phyloP scores from a whole-genome alignment of 2,797 vertebrate genomes.

The Chelon labrosus region DNA sequence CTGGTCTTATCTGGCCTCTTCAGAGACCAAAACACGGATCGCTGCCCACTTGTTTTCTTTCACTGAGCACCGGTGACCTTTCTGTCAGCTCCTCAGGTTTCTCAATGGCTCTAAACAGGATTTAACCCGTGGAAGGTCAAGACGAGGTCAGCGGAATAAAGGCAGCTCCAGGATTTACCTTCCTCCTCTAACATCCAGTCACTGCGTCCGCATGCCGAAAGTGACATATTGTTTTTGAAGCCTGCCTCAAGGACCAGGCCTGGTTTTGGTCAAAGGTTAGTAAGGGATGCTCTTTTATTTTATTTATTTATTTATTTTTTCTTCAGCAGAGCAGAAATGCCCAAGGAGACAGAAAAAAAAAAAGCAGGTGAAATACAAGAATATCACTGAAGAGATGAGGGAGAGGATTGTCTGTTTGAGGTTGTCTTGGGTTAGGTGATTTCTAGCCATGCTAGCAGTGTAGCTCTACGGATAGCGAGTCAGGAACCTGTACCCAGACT shows the following conservation, averaged over 20 bases:
- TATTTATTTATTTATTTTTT: too few relatives aligned
- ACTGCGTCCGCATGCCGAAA: conserved; percentile 2
- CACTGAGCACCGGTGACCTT: conserved; percentile 39
- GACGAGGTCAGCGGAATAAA: conserved; percentile 70
- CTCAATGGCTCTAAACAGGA: conserved; percentile 51
- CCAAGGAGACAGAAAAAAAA: background rate
- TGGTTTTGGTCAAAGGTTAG: conserved; percentile 13
- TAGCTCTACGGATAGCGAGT: too few relatives aligned
- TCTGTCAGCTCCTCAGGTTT: conserved; percentile 56
- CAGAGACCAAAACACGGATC: conserved; percentile 39
- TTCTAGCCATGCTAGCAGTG: too few relatives aligned
- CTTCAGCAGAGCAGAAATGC: conserved; percentile 20
- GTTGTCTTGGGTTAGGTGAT: background rate
- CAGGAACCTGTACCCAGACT: background rate
- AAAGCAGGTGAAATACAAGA: background rate
- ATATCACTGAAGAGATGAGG: background rate
- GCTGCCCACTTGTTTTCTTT: conserved; percentile 42
- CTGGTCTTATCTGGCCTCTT: conserved; percentile 43
- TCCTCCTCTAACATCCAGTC: conserved; percentile 37
- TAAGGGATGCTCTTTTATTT: conserved; percentile 1
- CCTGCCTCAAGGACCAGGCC: conserved; percentile 1
- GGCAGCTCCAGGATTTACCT: conserved; percentile 66
- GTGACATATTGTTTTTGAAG: conserved; percentile 50
- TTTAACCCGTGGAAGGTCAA: conserved; percentile 64
- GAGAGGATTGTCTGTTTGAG: background rate